Base-by-base conservation (phyloP, 2,888 invertebrate species). In the Tachina grossa region DNA sequence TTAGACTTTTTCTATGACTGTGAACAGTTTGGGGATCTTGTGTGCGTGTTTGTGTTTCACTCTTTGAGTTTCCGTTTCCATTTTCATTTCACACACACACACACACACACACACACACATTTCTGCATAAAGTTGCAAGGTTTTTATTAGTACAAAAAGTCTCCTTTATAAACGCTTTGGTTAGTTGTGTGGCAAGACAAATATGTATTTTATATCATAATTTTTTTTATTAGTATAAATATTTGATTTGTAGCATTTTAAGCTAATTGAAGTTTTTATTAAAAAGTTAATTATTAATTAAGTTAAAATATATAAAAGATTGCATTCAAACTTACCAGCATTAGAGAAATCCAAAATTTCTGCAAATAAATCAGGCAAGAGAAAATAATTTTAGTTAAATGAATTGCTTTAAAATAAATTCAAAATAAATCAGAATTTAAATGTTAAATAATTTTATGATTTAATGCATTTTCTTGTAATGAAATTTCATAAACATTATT, bases 51-150 rank as follows among this genome's bases (percentile, higher is more conserved):
- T 55, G 14, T 2, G 22, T 65, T 39, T 55, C 22, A 11, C 31
- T 57, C 22, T 57, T 57, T 31, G 11, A 31, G 75, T 75, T 75
- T 75, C 63, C 75, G 75, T 51, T 75, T 63, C 53, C 47, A 61
- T 5, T 59, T 31, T 57, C 22, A 31, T 9, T 31, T 31, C 31
- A 6, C 31, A 31, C 31, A 6, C 6, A 57, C 2, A 6, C 31
- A 22, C 6, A 57, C 31, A 6, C 31, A 31, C 4, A 4, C 4
- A 55, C 2, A 1, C 14, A 22, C 1, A 55, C 14, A 11, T 55
- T 55, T 57, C 31, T 31, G 9, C 31, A 8, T 57, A 57, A 57
- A 57, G 31, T 14, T 57, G 22, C 22, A 22, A 31, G 22, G 31
- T 22, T 14, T 31, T 39, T 10, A n/a, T 31, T 31, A 6, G 31